These are phyloP conservation scores for Oscheius onirici DNA, from an alignment of 2,888 invertebrate species.

Conservation along the genomic window DNA sequence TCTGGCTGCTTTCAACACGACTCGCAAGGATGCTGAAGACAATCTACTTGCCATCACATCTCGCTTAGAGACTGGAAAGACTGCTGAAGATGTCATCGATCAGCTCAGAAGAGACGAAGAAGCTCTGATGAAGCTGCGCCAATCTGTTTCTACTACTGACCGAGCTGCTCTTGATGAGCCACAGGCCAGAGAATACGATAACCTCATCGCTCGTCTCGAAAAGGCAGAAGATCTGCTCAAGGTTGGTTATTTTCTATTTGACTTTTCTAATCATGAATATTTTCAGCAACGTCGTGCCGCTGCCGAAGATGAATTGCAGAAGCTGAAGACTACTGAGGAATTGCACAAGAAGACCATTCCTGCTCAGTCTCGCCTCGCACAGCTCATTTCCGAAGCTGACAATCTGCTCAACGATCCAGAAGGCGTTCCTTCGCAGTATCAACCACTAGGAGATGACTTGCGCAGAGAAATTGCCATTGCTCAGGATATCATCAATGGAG, in stretches of 20 bases:
- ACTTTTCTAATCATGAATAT: constrained; percentile 30
- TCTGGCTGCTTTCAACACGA: constrained; percentile 50
- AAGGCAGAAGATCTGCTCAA: constrained; percentile 43
- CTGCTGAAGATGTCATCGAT: constrained; percentile 39
- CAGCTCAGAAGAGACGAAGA: constrained; percentile 38
- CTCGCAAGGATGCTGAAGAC: constrained; percentile 52
- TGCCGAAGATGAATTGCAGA: constrained; percentile 39
- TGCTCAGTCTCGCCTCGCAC: constrained; percentile 36
- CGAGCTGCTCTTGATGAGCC: constrained; percentile 42
- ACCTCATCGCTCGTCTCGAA: constrained; percentile 44
- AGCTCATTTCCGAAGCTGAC: constrained; percentile 44
- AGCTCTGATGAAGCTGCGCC: constrained; percentile 32
- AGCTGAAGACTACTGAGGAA: constrained; percentile 39
- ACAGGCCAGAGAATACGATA: constrained; percentile 42
- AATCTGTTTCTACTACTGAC: constrained; percentile 36
- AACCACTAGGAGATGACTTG: constrained; percentile 38
- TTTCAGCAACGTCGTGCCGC: constrained; percentile 41
- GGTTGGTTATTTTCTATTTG: neutral
- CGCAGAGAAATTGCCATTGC: constrained; percentile 36
- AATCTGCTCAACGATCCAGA: constrained; percentile 43
- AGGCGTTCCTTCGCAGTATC: constrained; percentile 44
- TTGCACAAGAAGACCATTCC: constrained; percentile 38
- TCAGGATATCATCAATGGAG: constrained; percentile 24
- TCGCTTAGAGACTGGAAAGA: neutral
- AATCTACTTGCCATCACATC: constrained; percentile 41